phyloP scores from a whole-genome alignment of 1,140 invertebrate species.

The Drosophila sproati region DNA sequence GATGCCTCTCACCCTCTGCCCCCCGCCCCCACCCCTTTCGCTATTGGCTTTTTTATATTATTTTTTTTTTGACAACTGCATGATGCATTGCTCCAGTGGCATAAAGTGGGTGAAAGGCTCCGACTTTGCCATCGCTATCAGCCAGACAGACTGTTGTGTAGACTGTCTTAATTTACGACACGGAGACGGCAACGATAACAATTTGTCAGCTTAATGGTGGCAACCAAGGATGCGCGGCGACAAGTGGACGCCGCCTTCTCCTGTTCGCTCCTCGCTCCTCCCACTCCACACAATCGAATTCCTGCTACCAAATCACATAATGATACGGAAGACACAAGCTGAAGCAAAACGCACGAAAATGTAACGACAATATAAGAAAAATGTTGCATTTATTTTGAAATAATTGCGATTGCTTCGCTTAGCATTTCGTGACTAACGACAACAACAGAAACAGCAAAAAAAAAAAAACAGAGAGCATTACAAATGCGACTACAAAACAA shows the following conservation, averaged over 20 bases:
- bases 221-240: slow-evolving; percentile 67
- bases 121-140: slow-evolving; percentile 9
- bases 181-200: slow-evolving; percentile 69
- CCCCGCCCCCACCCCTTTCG: not conserved
- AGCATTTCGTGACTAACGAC: slow-evolving; percentile 64
- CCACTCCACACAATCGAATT: too few relatives aligned
- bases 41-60: slow-evolving; percentile 38
- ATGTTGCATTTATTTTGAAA: slow-evolving; percentile 37
- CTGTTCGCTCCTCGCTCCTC: not conserved
- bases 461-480: slow-evolving; percentile 43
- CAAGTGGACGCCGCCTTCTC: slow-evolving; percentile 18
- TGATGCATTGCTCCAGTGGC: slow-evolving; percentile 74
- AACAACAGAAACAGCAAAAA: slow-evolving; percentile 17
- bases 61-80: slow-evolving; percentile 74
- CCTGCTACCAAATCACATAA: not conserved
- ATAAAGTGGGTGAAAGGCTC: slow-evolving; percentile 81
- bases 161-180: slow-evolving; percentile 77
- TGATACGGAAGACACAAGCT: slow-evolving; percentile 68
- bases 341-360: slow-evolving; percentile 20
- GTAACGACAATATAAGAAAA: slow-evolving; percentile 14
- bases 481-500: slow-evolving; percentile 73
- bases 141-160: slow-evolving; percentile 3
- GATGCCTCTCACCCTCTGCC: not conserved
- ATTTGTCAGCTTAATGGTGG: slow-evolving; percentile 83
- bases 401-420: slow-evolving; percentile 37